Percentiles rank a stretch among this genome's conserved stretches.
Conservation (phyloP, 2,888 invertebrate genomes). For the Slavum lentiscoides region DNA sequence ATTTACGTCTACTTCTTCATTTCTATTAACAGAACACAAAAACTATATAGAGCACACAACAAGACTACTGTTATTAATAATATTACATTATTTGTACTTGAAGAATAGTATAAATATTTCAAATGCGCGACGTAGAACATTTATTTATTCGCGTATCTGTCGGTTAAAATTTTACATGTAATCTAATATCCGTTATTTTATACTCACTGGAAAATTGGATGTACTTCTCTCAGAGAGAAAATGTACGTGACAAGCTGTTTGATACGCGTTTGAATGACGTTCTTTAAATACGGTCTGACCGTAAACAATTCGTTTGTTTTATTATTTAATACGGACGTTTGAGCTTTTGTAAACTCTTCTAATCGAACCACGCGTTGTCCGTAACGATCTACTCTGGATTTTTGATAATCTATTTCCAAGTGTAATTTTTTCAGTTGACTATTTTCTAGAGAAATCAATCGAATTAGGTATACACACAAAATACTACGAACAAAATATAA, state of each 20-base stretch:
- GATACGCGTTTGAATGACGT: constrained; percentile 65
- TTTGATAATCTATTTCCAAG: constrained; percentile 61
- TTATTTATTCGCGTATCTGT: background rate
- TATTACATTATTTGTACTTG: too few species aligned
- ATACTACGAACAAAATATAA: background rate
- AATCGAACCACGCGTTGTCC: constrained; percentile 68
- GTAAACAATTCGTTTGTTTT: constrained; percentile 56
- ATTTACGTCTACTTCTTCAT: constrained; percentile 57
- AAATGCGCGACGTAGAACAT: constrained; percentile 10
- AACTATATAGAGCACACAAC: background rate
- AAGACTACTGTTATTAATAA: too few species aligned
- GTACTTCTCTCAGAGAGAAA: constrained; percentile 66
- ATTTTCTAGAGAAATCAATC: constrained; percentile 58
- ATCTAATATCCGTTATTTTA: background rate
- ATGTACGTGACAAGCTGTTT: constrained; percentile 70
- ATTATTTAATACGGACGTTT: constrained; percentile 64
- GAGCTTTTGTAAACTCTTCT: constrained; percentile 64
- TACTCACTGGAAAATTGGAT: constrained; percentile 59
- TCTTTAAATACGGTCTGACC: constrained; percentile 65
- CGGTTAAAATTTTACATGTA: background rate
- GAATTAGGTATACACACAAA: background rate
- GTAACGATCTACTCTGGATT: constrained; percentile 66
- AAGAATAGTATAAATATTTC: background rate
- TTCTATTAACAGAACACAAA: background rate
- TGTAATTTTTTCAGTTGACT: constrained; percentile 60